phyloP scores from a whole-genome alignment of 2,888 invertebrate species.

The Heliconius sara region DNA sequence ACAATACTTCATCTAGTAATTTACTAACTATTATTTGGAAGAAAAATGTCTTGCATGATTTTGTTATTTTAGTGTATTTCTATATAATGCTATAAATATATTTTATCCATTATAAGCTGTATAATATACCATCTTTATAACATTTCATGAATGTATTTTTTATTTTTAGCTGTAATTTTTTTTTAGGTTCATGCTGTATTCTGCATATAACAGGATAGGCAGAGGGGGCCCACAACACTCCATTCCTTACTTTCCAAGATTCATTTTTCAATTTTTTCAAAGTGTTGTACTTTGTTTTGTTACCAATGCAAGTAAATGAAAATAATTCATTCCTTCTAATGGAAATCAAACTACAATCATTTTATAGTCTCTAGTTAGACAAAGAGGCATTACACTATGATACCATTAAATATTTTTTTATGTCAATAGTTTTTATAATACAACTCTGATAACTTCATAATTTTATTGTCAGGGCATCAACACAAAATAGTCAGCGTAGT shows the following conservation, averaged over 20 bases:
- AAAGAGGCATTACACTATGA: not conserved
- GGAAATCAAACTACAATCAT: not conserved
- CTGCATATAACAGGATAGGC: no score
- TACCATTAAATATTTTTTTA: not conserved
- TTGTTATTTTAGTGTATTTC: conserved; percentile 15
- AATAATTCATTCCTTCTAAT: not conserved
- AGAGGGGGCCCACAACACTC: no score
- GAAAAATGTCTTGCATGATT: conserved; percentile 14
- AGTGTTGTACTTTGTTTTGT: no score
- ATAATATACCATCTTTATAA: not conserved
- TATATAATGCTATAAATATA: conserved; percentile 9
- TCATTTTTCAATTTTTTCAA: no score
- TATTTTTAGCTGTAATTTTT: not conserved
- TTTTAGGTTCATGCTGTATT: not conserved
- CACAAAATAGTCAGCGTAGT: conserved; percentile 87
- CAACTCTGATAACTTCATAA: not conserved
- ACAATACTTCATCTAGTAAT: conserved; percentile 4
- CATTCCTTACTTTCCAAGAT: no score
- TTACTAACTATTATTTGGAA: conserved; percentile 5
- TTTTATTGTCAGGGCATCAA: conserved; percentile 68
- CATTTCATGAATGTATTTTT: not conserved
- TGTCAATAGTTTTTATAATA: no score
- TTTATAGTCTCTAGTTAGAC: no score
- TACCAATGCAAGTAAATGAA: no score
- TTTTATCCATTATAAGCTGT: conserved; percentile 5